These are phyloP conservation scores for Zoanthus sociatus DNA, from an alignment of 92 coral and sea anemone species.

Conservation along the genomic window DNA sequence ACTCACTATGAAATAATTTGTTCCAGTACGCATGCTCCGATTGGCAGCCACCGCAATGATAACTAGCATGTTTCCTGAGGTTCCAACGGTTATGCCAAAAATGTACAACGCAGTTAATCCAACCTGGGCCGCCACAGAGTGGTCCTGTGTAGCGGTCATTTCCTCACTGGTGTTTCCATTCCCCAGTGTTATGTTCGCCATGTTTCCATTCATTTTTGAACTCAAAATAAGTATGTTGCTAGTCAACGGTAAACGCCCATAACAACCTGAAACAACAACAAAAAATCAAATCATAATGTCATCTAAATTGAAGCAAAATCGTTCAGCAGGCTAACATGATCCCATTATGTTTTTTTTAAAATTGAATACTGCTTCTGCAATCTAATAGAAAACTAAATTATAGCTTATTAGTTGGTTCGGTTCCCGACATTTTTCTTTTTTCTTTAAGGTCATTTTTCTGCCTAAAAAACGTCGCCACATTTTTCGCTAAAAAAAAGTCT, in stretches of 20 bases:
- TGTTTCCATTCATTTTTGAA: slow-evolving; percentile 9
- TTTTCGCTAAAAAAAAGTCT: no score
- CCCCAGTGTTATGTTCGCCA: neutral
- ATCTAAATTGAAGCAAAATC: neutral
- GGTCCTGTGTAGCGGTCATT: neutral
- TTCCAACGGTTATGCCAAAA: slow-evolving; percentile 65
- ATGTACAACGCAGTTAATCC: slow-evolving; percentile 66
- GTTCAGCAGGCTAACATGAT: no score
- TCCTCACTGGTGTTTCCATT: slow-evolving; percentile 1
- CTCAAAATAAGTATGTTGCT: neutral
- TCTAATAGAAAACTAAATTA: no score
- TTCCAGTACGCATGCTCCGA: slow-evolving; percentile 82
- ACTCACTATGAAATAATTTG: slow-evolving; percentile 80
- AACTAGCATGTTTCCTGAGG: slow-evolving; percentile 76
- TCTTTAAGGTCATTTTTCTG: no score
- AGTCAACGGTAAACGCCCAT: neutral
- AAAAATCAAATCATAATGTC: neutral
- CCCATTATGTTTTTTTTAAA: no score
- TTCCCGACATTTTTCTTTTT: no score
- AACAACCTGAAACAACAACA: neutral
- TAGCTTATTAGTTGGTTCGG: no score
- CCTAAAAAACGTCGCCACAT: no score
- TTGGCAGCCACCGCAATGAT: slow-evolving; percentile 75
- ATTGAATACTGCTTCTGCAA: no score
- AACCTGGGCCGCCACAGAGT: slow-evolving; percentile 52